These are phyloP conservation scores for Ceratosolen solmsi DNA, from an alignment of 1,140 invertebrate species.

Conservation along the genomic window DNA sequence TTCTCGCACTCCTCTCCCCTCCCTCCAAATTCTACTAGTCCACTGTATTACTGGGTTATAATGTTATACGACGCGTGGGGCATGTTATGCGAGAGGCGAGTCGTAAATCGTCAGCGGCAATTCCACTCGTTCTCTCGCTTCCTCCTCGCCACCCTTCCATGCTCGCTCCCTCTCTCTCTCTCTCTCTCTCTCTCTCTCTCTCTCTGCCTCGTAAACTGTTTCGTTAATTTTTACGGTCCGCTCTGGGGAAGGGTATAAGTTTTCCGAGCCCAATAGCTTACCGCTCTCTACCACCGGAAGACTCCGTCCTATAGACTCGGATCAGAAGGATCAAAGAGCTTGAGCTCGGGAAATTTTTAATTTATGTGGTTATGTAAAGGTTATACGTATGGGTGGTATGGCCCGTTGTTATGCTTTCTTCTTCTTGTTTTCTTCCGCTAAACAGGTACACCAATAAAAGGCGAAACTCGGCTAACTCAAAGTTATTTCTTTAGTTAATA, in stretches of 20 bases:
- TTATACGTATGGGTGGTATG: not conserved
- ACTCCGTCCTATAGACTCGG: not conserved
- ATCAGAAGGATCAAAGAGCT: not conserved
- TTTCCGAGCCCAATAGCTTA: slow-evolving; percentile 9
- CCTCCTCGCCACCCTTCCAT: not conserved
- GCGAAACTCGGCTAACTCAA: not conserved
- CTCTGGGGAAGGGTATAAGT: not conserved
- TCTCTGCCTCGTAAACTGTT: slow-evolving; percentile 28
- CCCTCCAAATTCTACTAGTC: not conserved
- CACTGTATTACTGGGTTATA: slow-evolving; percentile 7
- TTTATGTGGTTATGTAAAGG: slow-evolving; percentile 19
- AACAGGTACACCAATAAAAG: slow-evolving; percentile 35
- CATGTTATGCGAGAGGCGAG: slow-evolving; percentile 4
- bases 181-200: not conserved
- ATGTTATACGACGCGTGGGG: slow-evolving; percentile 35
- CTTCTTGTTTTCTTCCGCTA: not conserved
- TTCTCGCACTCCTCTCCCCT: not conserved
- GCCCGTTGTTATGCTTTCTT: not conserved
- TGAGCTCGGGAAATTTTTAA: slow-evolving; percentile 32
- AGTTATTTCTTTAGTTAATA: not conserved
- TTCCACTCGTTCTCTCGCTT: not conserved
- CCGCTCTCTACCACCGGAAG: not conserved
- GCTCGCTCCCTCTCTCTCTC: not conserved
- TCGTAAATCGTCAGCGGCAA: slow-evolving; percentile 33
- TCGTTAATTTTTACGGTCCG: slow-evolving; percentile 46